Evolutionary conservation across 2,797 vertebrate genomes (phyloP), one percentile per base, ranked within the genome.

Genomic region (Salmo trutta): DNA sequence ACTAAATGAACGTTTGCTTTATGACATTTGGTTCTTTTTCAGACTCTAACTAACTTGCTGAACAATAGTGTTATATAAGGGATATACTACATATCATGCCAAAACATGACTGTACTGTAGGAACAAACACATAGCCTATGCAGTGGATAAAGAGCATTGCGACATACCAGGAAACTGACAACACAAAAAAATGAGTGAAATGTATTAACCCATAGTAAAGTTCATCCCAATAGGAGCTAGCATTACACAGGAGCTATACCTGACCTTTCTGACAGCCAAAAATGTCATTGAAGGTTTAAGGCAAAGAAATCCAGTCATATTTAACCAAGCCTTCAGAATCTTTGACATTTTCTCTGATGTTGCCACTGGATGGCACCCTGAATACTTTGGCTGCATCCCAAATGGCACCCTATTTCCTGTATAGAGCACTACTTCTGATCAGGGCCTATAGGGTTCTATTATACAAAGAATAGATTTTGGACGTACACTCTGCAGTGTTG

Each of bases 321-420:
- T 94, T 93, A 94, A 92, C 91, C 90, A 90, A 89, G 88, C 92
- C 91, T 94, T 92, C 92, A 92, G 87, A 93, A 94, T 92, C 91
- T 91, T 91, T 94, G 93, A 93, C 93, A 94, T 94, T 94, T 94
- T 91, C 91, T 94, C 88, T 93, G 91, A 94, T 93, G 93, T 92
- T 92, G 91, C 91, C 89, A 91, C 88, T 87, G 91, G 91, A 89
- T 91, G 90, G 91, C 91, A 90, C 90, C 93, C 90, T 84, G 88
- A 92, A 92, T 90, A 92, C 92, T 79, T 81, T 76, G 82, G n/a
- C 86, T 87, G 90, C 90, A 88, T 91, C 88, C 90, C 88, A 33
- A 67, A 17, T 19, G 31, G 29, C 0, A 67, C 27, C 29, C 41
- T 47, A 47, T 12, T 47, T 0, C 41, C 8, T 64, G 59, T 64